A percentile compares a stretch with the other conserved stretches of the same genome.
These are phyloP conservation scores for Criorhina ranunculi DNA, from an alignment of 2,888 invertebrate species.

Conservation along the genomic window DNA sequence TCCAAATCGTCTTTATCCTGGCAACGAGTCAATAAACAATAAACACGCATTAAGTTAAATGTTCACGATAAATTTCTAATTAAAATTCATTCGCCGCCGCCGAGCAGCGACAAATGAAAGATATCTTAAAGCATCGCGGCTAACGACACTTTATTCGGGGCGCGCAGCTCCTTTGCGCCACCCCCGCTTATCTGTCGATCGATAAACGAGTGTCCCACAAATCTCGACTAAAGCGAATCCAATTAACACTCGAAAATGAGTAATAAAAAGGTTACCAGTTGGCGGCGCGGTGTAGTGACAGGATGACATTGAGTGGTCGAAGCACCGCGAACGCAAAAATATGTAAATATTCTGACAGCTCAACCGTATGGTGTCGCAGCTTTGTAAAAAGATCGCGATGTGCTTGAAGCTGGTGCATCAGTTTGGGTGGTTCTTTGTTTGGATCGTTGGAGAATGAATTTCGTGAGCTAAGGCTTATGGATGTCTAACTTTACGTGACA, in stretches of 20 bases:
- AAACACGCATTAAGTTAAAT: constrained; percentile 75
- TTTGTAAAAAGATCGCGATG: background rate
- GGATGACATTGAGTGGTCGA: constrained; percentile 69
- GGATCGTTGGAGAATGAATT: constrained; percentile 6
- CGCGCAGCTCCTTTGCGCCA: constrained; percentile 55
- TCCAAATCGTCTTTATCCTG: constrained; percentile 69
- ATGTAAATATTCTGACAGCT: constrained; percentile 49
- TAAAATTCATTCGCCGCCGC: constrained; percentile 71
- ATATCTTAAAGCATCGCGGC: constrained; percentile 67
- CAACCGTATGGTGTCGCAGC: background rate
- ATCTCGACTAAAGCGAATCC: constrained; percentile 68
- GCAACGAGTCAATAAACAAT: constrained; percentile 75
- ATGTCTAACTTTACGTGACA: background rate
- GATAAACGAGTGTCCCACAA: constrained; percentile 71
- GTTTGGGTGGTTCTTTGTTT: constrained; percentile 25
- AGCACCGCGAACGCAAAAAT: constrained; percentile 29
- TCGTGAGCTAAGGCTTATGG: constrained; percentile 7
- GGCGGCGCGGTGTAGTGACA: constrained; percentile 54
- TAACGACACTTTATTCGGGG: constrained; percentile 70
- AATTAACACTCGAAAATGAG: constrained; percentile 76
- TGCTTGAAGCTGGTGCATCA: constrained; percentile 6
- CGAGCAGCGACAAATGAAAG: constrained; percentile 66
- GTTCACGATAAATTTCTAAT: constrained; percentile 76
- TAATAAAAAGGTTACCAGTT: constrained; percentile 73
- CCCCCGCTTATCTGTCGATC: constrained; percentile 69